A percentile compares a stretch with the other conserved stretches of the same genome.
These are phyloP conservation scores for Synanthedon myopaeformis DNA, from an alignment of 2,888 invertebrate species.

Conservation along the genomic window DNA sequence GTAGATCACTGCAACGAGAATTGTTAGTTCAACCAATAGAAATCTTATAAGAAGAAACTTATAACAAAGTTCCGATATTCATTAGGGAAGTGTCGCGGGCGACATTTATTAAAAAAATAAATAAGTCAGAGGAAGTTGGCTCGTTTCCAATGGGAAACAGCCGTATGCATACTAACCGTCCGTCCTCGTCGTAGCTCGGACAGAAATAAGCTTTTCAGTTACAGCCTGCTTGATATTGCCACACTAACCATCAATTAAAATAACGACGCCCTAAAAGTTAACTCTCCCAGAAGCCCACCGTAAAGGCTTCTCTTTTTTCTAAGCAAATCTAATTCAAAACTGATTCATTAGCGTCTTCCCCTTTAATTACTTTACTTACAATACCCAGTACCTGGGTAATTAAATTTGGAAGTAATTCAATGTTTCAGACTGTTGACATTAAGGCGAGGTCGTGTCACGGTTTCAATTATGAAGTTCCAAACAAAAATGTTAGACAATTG, in stretches of 20 bases:
- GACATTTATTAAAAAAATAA: conserved; percentile 20
- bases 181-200: too few species aligned
- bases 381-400: too few species aligned
- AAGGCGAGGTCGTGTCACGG: too few species aligned
- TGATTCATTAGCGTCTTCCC: not conserved
- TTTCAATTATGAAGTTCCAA: too few species aligned
- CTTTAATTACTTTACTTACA: not conserved
- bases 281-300: not conserved
- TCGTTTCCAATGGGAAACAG: conserved; percentile 10
- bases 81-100: not conserved
- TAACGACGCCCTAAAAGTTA: conserved; percentile 1
- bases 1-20: too few species aligned
- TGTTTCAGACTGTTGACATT: too few species aligned
- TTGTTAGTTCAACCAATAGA: too few species aligned
- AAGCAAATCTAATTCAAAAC: not conserved
- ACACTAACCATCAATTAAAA: conserved; percentile 2
- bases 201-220: not conserved
- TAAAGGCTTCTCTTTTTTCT: not conserved
- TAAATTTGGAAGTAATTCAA: too few species aligned
- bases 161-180: conserved; percentile 1
- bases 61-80: not conserved
- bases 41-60: not conserved
- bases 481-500: too few species aligned
- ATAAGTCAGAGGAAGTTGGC: conserved; percentile 15
- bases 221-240: conserved; percentile 1